Evolutionary conservation across 1,140 invertebrate genomes (phyloP).

Genomic region (Dysdera silvatica): DNA sequence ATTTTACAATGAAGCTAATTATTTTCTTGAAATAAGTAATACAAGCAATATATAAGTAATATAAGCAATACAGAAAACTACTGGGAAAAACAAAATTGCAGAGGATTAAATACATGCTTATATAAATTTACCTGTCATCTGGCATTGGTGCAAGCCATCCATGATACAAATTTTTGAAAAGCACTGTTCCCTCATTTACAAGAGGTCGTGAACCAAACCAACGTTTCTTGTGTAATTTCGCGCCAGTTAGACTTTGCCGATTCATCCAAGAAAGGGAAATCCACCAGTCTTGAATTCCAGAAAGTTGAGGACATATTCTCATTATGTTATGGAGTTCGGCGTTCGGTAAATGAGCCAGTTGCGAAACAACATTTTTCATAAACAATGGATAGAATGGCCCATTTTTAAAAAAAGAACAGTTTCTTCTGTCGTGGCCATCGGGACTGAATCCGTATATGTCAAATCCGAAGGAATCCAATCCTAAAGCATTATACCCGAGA

Average conservation of each 20-base stretch:
- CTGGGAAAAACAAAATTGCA: too few species aligned
- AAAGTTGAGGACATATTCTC: conserved; percentile 8
- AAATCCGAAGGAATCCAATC: conserved; percentile 24
- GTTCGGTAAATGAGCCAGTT: neutral
- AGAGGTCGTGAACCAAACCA: neutral
- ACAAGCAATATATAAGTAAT: too few species aligned
- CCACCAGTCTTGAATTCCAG: conserved; percentile 21
- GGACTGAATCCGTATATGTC: conserved; percentile 24
- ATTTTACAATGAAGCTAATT: too few species aligned
- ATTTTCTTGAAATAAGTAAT: too few species aligned
- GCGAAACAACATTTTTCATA: conserved; percentile 5
- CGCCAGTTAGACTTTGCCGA: neutral
- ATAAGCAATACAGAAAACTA: too few species aligned
- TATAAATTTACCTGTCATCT: conserved; percentile 17
- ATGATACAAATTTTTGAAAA: neutral
- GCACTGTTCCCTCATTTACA: neutral
- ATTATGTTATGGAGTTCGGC: conserved; percentile 5
- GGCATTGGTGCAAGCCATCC: conserved; percentile 14
- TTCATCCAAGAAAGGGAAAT: conserved; percentile 12
- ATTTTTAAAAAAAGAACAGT: conserved; percentile 20
- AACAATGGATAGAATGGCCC: conserved; percentile 26
- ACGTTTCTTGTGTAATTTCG: neutral
- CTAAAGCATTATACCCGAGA: conserved; percentile 6
- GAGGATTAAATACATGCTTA: too few species aligned
- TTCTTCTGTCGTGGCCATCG: conserved; percentile 19